Evolutionary conservation across 2,888 invertebrate species (phyloP), one percentile per base, ranked within the genome.

Genomic region (Cotesia congregata): DNA sequence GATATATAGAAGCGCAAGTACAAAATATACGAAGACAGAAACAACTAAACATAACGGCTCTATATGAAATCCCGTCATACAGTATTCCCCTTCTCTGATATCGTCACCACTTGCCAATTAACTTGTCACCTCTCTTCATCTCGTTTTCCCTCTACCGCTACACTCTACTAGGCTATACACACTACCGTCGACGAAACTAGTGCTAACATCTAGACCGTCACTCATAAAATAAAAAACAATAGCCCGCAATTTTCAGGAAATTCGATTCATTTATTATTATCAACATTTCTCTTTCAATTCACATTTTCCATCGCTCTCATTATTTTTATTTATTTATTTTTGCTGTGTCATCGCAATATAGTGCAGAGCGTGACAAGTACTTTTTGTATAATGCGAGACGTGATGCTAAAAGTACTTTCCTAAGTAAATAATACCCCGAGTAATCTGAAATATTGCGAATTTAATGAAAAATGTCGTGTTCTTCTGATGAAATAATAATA

Each of bases 81-180:
- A 68, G 67, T 62, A 41, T 67, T 75, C 30, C 65, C 69, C 67
- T 69, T 72, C 17, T 50, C 50, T 50, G 50, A 50, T 50, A 50
- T 50, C 50, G 50, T 50, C 50, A 50, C 67, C 76, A 78, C 79
- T 73, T 79, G 74, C 77, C 78, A 80, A 80, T 80, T 80, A 80
- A 80, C 78, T 76, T 79, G 80, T 80, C 78, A 80, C 71, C 72
- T 72, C 72, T 62, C 75, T 70, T 75, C 67, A 39, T 38, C 40
- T 64, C 71, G 72, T 59, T 65, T 38, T 39, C 72, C n/a, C 67
- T 71, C 30, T 59, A 15, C 67, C 39, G 38, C 61, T 41, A 38
- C 30, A 30, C 30, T 30, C 30, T 3, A 30, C 30, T 30, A 30
- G 30, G 30, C 2, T 30, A 30, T 30, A 30, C 30, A 30, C 30